Evolutionary conservation across 2,797 vertebrate genomes (phyloP).

Genomic region (Poeciliopsis presidionis): DNA sequence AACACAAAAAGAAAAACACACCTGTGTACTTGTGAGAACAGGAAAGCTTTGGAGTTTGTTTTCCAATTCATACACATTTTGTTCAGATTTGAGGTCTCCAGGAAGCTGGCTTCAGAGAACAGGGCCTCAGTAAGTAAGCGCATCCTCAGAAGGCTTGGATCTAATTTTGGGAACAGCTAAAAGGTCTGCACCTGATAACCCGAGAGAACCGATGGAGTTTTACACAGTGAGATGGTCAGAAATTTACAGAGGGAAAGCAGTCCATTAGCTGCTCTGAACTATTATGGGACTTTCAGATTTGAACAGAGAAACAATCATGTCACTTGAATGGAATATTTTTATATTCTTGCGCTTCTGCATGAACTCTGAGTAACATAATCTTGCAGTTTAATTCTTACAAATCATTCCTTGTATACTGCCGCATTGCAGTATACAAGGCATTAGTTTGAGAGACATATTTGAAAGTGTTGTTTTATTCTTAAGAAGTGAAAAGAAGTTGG

Average conservation of each 20-base stretch:
- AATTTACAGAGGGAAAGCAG: not conserved
- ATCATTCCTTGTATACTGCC: not conserved
- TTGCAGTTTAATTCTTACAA: not conserved
- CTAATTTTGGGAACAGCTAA: constrained; percentile 12
- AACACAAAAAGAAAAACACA: not conserved
- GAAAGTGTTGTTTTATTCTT: not conserved
- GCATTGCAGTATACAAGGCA: not conserved
- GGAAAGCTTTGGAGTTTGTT: constrained; percentile 8
- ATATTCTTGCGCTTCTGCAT: not conserved
- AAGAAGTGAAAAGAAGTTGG: not conserved
- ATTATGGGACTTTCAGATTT: constrained; percentile 1
- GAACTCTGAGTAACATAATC: not conserved
- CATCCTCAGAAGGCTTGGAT: not conserved
- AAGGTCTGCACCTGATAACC: constrained; percentile 10
- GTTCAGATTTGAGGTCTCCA: constrained; percentile 1
- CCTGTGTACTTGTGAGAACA: not conserved
- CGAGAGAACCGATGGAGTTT: not conserved
- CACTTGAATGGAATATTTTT: not conserved
- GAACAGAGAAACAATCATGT: not conserved
- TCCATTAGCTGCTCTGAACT: not conserved
- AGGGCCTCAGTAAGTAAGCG: not conserved
- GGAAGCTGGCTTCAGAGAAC: constrained; percentile 4
- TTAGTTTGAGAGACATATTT: not conserved
- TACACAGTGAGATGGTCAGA: constrained; percentile 9
- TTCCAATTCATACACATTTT: not conserved